Base-by-base conservation (phyloP, 2,113 vertebrate species). In the Centropristis striata region DNA sequence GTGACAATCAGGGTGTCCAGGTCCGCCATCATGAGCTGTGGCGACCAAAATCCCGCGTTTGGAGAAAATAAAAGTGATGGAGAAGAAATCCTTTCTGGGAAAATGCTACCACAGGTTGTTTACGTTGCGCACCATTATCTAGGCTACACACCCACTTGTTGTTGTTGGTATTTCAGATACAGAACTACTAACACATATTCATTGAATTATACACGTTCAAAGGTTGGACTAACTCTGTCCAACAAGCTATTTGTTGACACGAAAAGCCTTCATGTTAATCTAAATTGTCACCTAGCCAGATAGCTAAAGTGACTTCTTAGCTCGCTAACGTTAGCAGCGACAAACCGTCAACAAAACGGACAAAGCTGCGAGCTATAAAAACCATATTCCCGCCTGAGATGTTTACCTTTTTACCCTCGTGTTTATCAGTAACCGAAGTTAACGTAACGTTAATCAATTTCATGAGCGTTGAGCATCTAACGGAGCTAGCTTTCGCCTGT, bases 1-100 rank as follows among this genome's bases (percentile, higher is more conserved):
- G 93, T 87, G 21, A 93, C 86, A 16, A 95, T 61, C 8, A 95
- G 86, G 14, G 81, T 75, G 68, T 95, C 94, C 72, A 91, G 37
- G 27, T 91, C 85, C 78, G 93, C 90, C 94, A 95, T 95, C 60
- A 4, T 71, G 4, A 15, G 16, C 44, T 16, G 32, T 15, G 50
- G 3, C 32, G 6, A 32, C 32, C n/a, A 8, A 50, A 39, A 59
- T 18, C 32, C 28, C 15, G 42, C 13, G 42, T 44, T 44, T 44
- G 14, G 15, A 44, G 4, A 44, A 16, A 63, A 21, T 49, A 21
- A 50, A 8, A 50, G 42, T 14, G 25, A n/a, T 18, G 20, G 7
- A 44, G 5, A 41, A n/a, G 20, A 37, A 23, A 13, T 41, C 20
- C 41, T 2, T 21, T 41, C 14, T 18, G n/a, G 39, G 8, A 4